phyloP scores from a whole-genome alignment of 2,797 vertebrate genomes.

The Pterois miles region DNA sequence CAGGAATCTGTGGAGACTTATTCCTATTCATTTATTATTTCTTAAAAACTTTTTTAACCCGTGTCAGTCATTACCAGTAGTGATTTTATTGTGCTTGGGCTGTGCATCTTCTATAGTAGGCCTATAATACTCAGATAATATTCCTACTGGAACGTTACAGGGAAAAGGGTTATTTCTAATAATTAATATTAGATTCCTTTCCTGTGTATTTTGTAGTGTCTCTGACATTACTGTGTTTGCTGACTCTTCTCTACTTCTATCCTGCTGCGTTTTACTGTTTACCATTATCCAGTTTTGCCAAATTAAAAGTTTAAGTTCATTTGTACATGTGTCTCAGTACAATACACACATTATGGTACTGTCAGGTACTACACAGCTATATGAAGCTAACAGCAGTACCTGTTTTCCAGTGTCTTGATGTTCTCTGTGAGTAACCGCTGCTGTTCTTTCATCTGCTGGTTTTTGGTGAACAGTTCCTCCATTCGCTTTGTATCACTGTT shows the following conservation, averaged over 20 bases:
- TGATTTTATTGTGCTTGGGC: no score
- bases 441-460: conserved; percentile 95
- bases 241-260: neutral
- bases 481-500: conserved; percentile 91
- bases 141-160: no score
- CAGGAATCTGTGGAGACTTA: no score
- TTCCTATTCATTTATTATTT: no score
- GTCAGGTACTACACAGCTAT: neutral
- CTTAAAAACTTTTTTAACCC: no score
- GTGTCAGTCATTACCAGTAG: no score
- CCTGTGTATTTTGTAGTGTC: no score
- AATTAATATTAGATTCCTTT: no score
- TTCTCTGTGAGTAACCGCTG: conserved; percentile 93
- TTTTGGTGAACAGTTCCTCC: conserved; percentile 94
- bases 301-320: neutral
- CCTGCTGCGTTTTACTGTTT: neutral
- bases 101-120: no score
- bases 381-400: conserved; percentile 73
- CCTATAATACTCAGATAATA: no score
- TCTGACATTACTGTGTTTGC: neutral
- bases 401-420: conserved; percentile 94
- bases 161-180: no score
- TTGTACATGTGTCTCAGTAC: neutral
- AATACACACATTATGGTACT: neutral
- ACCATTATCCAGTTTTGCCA: neutral